Evolutionary conservation across 2,888 invertebrate species (phyloP).

Genomic region (Theodoxus fluviatilis): DNA sequence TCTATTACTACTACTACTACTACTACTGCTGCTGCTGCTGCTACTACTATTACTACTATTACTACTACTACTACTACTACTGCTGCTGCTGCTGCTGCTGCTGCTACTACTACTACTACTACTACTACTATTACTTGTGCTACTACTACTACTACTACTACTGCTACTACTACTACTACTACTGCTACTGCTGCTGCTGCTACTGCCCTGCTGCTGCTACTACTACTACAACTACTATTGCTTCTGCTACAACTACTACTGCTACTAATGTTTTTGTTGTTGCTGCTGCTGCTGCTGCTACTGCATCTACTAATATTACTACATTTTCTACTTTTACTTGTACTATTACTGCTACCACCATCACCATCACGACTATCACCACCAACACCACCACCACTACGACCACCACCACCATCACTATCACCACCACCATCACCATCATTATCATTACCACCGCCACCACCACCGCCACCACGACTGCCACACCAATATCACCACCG

Average conservation of each 20-base stretch:
- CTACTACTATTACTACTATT: background rate
- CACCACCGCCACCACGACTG: background rate
- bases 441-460: background rate
- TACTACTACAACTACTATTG: background rate
- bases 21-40: background rate
- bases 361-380: background rate
- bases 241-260: background rate
- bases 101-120: background rate
- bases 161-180: background rate
- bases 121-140: background rate
- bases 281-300: background rate
- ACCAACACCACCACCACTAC: background rate
- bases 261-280: background rate
- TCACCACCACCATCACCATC: background rate
- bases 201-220: background rate
- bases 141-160: background rate
- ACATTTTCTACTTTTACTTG: background rate
- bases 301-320: background rate
- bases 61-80: background rate
- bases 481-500: background rate
- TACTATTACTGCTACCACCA: background rate
- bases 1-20: background rate
- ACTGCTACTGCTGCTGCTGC: background rate
- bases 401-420: background rate
- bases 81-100: background rate